Conservation (phyloP, 2,888 invertebrate species). For the Eupeodes luniger region DNA sequence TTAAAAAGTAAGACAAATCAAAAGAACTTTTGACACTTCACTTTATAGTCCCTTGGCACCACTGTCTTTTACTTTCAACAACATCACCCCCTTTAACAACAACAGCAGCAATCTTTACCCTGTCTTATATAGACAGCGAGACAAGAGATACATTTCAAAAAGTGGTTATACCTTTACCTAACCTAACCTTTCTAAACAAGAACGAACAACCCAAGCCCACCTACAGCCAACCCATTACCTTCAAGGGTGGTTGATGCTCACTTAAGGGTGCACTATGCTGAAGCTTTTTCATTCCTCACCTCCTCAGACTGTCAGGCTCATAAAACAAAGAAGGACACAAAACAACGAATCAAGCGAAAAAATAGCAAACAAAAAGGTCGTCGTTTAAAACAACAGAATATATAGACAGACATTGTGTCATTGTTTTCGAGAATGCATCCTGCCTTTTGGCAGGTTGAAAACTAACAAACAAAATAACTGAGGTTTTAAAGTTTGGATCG, state of each 20-base stretch:
- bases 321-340: constrained; percentile 1
- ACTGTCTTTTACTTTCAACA: neutral
- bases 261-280: constrained; percentile 44
- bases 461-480: neutral
- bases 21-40: too few relatives aligned
- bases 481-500: constrained; percentile 17
- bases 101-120: neutral
- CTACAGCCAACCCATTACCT: constrained; percentile 31
- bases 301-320: neutral
- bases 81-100: constrained; percentile 5
- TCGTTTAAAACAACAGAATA: constrained; percentile 40
- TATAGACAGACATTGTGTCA: constrained; percentile 24
- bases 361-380: constrained; percentile 9
- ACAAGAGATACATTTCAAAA: constrained; percentile 43
- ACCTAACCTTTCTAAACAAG: neutral
- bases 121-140: neutral
- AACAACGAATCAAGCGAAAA: constrained; percentile 7
- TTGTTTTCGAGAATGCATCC: constrained; percentile 35
- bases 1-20: too few relatives aligned
- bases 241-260: constrained; percentile 71
- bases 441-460: constrained; percentile 46
- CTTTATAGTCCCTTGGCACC: neutral
- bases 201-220: neutral
- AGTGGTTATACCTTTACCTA: constrained; percentile 49
- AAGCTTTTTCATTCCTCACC: constrained; percentile 39